Percentiles rank a stretch among this genome's conserved stretches.
Evolutionary conservation across 2,797 vertebrate genomes (phyloP).

Genomic region (Peromyscus nudipes): DNA sequence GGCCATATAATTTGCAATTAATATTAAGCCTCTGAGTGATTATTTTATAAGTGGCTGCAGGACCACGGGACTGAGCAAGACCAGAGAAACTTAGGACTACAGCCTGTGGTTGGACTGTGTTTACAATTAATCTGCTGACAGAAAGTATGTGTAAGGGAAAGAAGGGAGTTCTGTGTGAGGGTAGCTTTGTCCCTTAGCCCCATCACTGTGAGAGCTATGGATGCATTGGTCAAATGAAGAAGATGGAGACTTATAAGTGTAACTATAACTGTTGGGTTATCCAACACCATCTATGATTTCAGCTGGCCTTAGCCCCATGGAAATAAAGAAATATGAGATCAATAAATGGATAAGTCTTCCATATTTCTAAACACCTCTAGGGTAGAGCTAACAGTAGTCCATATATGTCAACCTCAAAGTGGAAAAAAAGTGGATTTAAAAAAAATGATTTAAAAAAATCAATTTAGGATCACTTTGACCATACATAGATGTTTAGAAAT

Average conservation of each 20-base stretch:
- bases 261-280: not conserved
- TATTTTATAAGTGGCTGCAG: no score
- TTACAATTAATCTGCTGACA: not conserved
- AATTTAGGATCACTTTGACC: not conserved
- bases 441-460: not conserved
- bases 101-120: not conserved
- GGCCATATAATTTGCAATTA: no score
- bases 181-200: not conserved
- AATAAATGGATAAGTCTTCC: not conserved
- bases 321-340: not conserved
- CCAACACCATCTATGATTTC: not conserved
- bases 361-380: not conserved
- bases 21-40: no score
- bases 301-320: not conserved
- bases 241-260: not conserved
- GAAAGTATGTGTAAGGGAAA: not conserved
- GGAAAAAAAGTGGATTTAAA: not conserved
- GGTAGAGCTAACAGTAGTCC: not conserved
- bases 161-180: not conserved
- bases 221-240: not conserved
- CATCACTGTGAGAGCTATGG: not conserved
- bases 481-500: constrained; percentile 45
- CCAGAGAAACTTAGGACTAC: no score
- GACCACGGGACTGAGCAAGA: no score
- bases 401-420: not conserved